Base-by-base conservation (phyloP, 2,888 invertebrate genomes). In the Punctoribates punctum region DNA sequence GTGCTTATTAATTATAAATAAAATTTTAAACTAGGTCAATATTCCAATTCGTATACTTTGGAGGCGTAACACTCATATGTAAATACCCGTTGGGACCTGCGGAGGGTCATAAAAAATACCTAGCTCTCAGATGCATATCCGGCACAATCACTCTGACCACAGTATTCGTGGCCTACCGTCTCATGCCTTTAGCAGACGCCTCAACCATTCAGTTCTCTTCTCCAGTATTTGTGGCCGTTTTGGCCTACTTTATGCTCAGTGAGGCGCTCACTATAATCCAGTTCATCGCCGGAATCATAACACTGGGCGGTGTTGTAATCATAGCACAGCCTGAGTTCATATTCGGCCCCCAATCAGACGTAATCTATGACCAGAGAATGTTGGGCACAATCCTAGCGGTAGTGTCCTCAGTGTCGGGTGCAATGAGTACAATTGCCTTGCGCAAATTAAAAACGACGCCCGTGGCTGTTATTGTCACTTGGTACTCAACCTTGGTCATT, bases 101-200 rank as follows among this genome's bases (percentile, higher is more conserved):
- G n/a, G n/a, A 11, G 17, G 54, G 54, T 75, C 51, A 54, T 54
- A 1, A 20, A 1, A 17, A n/a, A 1, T 2, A 54, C 70, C n/a
- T 51, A 48, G 75, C 29, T 20, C 23, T 67, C 17, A 9, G 67
- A 4, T 11, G n/a, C 34, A 38, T 67, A 38, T 67, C 38, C n/a
- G 67, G 67, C 9, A 38, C 67, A 4, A 38, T 48, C 3, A 20
- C 20, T 1, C 23, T 4, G n/a, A 51, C 23, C 17, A 23, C 23
- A 5, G 6, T 54, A 27, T 73, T 38, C 23, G 15, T 54, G 20
- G 93, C 94, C 15, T 93, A 94, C 82, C 88, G 93, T 27, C 90
- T 93, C 82, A 94, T 94, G 92, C 93, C 93, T 0, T 84, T 94
- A 79, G 94, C 93, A 48, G 94, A 94, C 84, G 93, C 94, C 29